Evolutionary conservation across 1,140 invertebrate genomes (phyloP).

Genomic region (Andrena cerasifolii): DNA sequence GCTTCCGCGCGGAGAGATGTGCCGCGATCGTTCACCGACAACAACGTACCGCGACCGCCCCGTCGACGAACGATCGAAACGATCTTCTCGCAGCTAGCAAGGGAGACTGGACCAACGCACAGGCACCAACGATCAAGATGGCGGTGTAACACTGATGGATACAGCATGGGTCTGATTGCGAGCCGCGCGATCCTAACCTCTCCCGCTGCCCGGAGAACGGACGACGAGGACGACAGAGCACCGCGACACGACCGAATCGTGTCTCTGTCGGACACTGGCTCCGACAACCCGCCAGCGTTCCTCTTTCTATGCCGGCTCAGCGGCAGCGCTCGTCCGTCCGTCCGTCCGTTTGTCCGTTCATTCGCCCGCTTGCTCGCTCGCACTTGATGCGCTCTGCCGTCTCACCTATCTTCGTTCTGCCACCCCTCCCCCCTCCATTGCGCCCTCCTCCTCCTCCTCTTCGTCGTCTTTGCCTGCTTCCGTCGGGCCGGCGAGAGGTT

Average conservation of each 20-base stretch:
- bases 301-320: slow-evolving; percentile 49
- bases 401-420: slow-evolving; percentile 58
- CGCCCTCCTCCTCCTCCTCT: not conserved
- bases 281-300: slow-evolving; percentile 49
- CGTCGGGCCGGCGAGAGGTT: slow-evolving; percentile 7
- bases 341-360: not conserved
- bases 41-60: slow-evolving; percentile 6
- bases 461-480: slow-evolving; percentile 1
- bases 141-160: slow-evolving; percentile 26
- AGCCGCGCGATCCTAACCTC: slow-evolving; percentile 21
- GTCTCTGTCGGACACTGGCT: slow-evolving; percentile 66
- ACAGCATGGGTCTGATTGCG: slow-evolving; percentile 14
- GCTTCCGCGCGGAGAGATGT: not conserved
- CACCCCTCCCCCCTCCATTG: not conserved
- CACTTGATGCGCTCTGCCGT: slow-evolving; percentile 63
- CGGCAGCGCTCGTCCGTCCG: slow-evolving; percentile 31
- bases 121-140: slow-evolving; percentile 35
- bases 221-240: not conserved
- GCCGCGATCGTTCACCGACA: slow-evolving; percentile 30
- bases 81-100: slow-evolving; percentile 10
- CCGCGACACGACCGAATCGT: slow-evolving; percentile 56
- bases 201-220: not conserved
- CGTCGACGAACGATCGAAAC: slow-evolving; percentile 18
- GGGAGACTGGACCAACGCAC: slow-evolving; percentile 4
- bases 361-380: slow-evolving; percentile 51